Evolutionary conservation across 2,888 invertebrate species (phyloP), one percentile per base, ranked within the genome.

Genomic region (Apocheima hispidaria): DNA sequence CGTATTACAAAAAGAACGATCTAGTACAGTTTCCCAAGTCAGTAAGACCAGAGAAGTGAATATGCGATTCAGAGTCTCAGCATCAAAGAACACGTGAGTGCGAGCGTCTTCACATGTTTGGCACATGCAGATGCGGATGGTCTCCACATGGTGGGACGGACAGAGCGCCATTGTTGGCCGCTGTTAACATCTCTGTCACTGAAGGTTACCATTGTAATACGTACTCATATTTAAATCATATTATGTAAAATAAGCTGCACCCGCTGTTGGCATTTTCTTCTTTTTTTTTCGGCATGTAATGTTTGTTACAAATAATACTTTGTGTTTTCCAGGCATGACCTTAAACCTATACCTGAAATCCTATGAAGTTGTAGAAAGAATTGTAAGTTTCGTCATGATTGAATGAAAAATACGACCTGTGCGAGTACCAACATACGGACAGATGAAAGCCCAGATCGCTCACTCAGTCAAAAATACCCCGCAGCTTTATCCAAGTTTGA

Each of bases 111-210:
- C 87, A 87, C 74, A 82, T 87, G 87, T 69, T 71, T 62, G 75
- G 83, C 87, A 87, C 78, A 87, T 87, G 87, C 79, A 74, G 72
- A 57, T 50, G 62, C 66, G 68, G 70, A 71, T 73, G 74, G 73
- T 69, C 73, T 76, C 75, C 80, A 81, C 75, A 43, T 62, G 61
- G 80, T 76, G 78, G 75, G 60, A 40, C 38, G 68, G 68, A 88
- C 86, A 86, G 81, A 81, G 83, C 79, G 74, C 61, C 79, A 76
- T 85, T 87, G 85, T 61, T 69, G 58, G 66, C 65, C 46, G 62
- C 63, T 66, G 65, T 65, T 51, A 58, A 65, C 68, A 7, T 26
- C 26, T 30, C 35, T 43, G 53, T 38, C 49, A 18, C 28, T 52
- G 41, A 56, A 60, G 63, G 52, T 61, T 54, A 65, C 43, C 65